Base-by-base conservation (phyloP, 2,888 invertebrate genomes). In the Vesta saturnalis region DNA sequence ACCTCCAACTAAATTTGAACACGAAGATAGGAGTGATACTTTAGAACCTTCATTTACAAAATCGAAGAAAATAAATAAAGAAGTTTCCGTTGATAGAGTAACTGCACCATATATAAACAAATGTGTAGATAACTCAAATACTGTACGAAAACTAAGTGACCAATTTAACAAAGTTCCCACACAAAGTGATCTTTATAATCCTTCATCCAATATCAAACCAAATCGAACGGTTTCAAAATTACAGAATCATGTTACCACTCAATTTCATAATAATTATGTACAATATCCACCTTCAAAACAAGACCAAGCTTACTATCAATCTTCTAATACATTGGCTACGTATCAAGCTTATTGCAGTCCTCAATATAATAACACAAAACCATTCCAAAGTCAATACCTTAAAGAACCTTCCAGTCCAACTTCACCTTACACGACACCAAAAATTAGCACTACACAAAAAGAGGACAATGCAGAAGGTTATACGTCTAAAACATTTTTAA, bases 1-100 rank as follows among this genome's bases (percentile, higher is more conserved):
- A 22, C 86, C 87, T 16, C 86, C 87, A 0, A 83, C 86, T 18
- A 89, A 87, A 80, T 90, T 89, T 75, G 89, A 89, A 74, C 76
- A 78, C 54, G 72, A 72, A 47, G 68, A 18, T 22, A 18, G 14
- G 16, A 19, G 64, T 56, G 81, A 80, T 74, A 64, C 23, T 59
- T 58, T 60, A 39, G 60, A 60, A 19, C 46, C 55, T 18, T 3
- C 23, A 23, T 23, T 8, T 5, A 23, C 4, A 23, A 39, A 39
- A n/a, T n/a, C 39, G 1, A 39, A 39, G 39, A 39, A 39, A n/a
- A n/a, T n/a, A n/a, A 39, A 6, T 39, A 39, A 39, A 39, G 39
- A 39, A 39, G n/a, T 39, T 39, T 39, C 2, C 8, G 8, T 39
- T 12, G 79, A 80, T 23, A 81, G 79, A 72, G 58, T 79, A 2